These are phyloP conservation scores for Urechis unicinctus DNA, from an alignment of 2,888 invertebrate species.

Conservation along the genomic window DNA sequence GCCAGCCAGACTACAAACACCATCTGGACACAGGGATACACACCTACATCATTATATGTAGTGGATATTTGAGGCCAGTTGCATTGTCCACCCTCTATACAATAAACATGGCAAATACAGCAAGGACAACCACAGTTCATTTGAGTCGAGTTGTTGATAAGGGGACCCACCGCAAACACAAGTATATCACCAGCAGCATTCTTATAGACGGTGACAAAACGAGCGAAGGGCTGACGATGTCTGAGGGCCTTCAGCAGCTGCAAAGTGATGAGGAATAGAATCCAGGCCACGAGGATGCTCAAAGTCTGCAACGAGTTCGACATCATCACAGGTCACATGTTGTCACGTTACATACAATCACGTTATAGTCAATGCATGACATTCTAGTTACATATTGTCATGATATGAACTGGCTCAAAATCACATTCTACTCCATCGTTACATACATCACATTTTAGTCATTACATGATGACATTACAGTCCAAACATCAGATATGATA, in stretches of 20 bases:
- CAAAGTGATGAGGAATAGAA: conserved; percentile 33
- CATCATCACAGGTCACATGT: no score
- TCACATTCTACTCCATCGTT: no score
- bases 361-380: no score
- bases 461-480: background rate
- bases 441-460: no score
- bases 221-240: conserved; percentile 34
- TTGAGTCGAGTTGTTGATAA: background rate
- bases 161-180: conserved; percentile 31
- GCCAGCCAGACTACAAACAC: conserved; percentile 30
- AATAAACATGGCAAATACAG: no score
- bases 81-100: no score
- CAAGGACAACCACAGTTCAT: background rate
- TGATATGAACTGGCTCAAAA: no score
- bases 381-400: no score
- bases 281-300: conserved; percentile 27
- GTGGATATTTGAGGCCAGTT: no score
- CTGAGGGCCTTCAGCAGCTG: conserved; percentile 32
- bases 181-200: conserved; percentile 33
- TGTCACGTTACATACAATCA: no score
- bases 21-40: conserved; percentile 21
- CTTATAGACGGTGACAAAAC: conserved; percentile 34
- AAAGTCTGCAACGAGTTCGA: conserved; percentile 33
- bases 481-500: no score
- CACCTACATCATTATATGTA: background rate